phyloP scores from a whole-genome alignment of 2,888 invertebrate genomes.

The Mylabris sibirica region DNA sequence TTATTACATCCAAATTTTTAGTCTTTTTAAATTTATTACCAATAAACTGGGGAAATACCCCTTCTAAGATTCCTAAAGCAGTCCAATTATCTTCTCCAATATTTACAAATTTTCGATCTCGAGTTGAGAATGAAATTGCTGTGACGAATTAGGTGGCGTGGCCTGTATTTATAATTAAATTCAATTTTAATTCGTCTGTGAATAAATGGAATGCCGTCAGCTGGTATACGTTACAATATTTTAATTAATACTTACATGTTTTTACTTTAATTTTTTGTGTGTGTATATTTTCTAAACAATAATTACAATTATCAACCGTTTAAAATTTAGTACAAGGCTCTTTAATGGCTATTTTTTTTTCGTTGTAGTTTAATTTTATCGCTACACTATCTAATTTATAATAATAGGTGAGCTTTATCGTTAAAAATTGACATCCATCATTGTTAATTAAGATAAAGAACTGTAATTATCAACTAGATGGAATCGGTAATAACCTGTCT shows the following conservation, averaged over 20 bases:
- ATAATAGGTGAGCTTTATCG: not conserved
- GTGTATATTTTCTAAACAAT: not conserved
- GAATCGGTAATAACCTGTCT: too few species aligned
- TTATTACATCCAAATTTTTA: too few species aligned
- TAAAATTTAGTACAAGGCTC: slow-evolving; percentile 3
- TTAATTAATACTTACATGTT: not conserved
- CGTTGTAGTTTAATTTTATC: too few species aligned
- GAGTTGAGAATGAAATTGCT: too few species aligned
- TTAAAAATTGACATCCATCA: not conserved
- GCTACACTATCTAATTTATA: too few species aligned
- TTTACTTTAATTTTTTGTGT: not conserved
- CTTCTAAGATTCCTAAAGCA: too few species aligned
- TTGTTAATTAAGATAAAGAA: not conserved
- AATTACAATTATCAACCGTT: not conserved
- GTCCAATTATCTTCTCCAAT: too few species aligned
- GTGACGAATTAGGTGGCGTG: not conserved
- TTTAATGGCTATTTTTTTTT: not conserved
- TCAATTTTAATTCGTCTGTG: not conserved
- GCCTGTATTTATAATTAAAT: slow-evolving; percentile 11
- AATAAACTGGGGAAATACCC: too few species aligned
- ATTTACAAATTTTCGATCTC: too few species aligned
- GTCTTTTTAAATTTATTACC: too few species aligned
- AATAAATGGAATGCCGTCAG: not conserved
- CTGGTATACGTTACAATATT: not conserved
- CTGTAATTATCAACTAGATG: not conserved